Evolutionary conservation across 2,888 invertebrate species (phyloP).

Genomic region (Temnothorax unifasciatus): DNA sequence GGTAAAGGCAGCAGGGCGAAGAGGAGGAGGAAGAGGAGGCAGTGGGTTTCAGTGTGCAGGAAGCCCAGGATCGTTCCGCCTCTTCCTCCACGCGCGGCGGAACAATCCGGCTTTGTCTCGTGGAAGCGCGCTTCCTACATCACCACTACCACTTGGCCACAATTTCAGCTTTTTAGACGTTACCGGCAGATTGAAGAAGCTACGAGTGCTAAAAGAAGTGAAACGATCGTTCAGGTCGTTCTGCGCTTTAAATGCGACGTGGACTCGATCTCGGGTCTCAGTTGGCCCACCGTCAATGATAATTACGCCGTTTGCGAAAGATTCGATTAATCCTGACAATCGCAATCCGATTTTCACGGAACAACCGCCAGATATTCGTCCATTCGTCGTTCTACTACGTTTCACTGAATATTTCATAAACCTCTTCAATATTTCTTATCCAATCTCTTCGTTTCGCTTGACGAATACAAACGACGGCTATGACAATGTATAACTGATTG

Average conservation of each 20-base stretch:
- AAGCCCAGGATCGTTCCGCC: conserved; percentile 54
- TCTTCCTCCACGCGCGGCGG: conserved; percentile 48
- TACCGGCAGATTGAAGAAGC: conserved; percentile 45
- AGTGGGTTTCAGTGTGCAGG: conserved; percentile 54
- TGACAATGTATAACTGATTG: background rate
- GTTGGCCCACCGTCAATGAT: conserved; percentile 29
- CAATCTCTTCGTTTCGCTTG: conserved; percentile 7
- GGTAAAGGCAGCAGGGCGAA: conserved; percentile 21
- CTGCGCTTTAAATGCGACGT: background rate
- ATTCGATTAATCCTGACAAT: conserved; percentile 36
- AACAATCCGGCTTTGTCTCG: conserved; percentile 62
- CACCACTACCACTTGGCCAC: conserved; percentile 53
- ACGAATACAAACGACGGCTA: conserved; percentile 13
- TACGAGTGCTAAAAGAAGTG: background rate
- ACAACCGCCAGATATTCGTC: conserved; percentile 5
- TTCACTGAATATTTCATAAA: conserved; percentile 41
- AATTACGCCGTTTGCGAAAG: conserved; percentile 27
- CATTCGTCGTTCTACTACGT: conserved; percentile 14
- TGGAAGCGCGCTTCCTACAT: conserved; percentile 52
- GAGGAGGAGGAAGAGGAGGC: conserved; percentile 25
- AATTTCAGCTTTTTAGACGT: conserved; percentile 60
- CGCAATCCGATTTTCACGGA: conserved; percentile 7
- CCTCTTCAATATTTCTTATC: conserved; percentile 4
- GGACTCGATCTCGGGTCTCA: background rate
- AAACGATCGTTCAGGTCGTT: conserved; percentile 7